Conservation (phyloP, 2,113 vertebrate species). For the Callipepla californica region DNA sequence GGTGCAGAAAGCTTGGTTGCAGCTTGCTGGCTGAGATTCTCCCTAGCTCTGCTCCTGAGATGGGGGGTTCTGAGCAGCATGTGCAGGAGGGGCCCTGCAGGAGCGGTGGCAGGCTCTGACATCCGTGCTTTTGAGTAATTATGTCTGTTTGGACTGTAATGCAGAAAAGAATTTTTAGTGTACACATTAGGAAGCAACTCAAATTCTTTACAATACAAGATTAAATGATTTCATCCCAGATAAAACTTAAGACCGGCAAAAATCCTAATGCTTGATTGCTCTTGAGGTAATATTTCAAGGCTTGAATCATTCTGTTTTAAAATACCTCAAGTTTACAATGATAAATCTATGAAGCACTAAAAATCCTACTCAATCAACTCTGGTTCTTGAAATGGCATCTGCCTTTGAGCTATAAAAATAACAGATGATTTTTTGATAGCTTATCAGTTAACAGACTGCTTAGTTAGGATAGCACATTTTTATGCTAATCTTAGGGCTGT, state of each 20-base stretch:
- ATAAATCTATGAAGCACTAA: slow-evolving; percentile 78
- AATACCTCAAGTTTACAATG: slow-evolving; percentile 82
- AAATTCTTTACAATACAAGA: slow-evolving; percentile 72
- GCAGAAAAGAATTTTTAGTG: slow-evolving; percentile 66
- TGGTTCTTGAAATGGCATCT: slow-evolving; percentile 84
- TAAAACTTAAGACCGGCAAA: slow-evolving; percentile 70
- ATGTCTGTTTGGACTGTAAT: slow-evolving; percentile 56
- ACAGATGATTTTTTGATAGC: slow-evolving; percentile 89
- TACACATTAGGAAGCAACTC: slow-evolving; percentile 50
- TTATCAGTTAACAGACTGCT: slow-evolving; percentile 88
- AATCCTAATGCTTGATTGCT: slow-evolving; percentile 77
- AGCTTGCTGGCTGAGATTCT: slow-evolving; percentile 19
- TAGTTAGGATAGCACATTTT: slow-evolving; percentile 87
- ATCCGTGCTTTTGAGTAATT: slow-evolving; percentile 69
- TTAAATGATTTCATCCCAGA: slow-evolving; percentile 73
- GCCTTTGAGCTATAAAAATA: slow-evolving; percentile 88
- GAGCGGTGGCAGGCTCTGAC: slow-evolving; percentile 69
- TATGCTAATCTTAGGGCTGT: slow-evolving; percentile 83
- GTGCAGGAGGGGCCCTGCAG: slow-evolving; percentile 61
- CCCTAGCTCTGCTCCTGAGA: slow-evolving; percentile 17
- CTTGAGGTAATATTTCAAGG: slow-evolving; percentile 77
- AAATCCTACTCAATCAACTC: slow-evolving; percentile 83
- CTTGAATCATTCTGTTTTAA: slow-evolving; percentile 79
- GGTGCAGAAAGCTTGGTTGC: slow-evolving; percentile 29
- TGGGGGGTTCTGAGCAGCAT: slow-evolving; percentile 8